These are phyloP conservation scores for Rhincodon typus DNA, from an alignment of 2,797 vertebrate genomes.

Conservation along the genomic window DNA sequence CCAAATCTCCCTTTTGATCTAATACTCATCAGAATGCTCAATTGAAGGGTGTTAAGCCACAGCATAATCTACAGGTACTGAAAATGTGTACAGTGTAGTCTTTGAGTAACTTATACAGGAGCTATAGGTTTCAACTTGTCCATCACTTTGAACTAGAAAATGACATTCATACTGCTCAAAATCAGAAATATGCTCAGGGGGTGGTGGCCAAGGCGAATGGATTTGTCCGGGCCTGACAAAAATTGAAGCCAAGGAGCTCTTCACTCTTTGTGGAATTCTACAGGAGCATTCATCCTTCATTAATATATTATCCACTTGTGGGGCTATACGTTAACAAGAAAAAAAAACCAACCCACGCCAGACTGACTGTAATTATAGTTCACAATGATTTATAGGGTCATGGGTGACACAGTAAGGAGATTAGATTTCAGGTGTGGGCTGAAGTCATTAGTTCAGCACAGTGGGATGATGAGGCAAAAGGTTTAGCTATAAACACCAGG, in stretches of 20 bases:
- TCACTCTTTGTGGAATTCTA: not conserved
- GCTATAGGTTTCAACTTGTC: conserved; percentile 9
- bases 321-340: not conserved
- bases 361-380: not conserved
- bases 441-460: not conserved
- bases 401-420: not conserved
- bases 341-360: not conserved
- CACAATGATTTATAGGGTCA: not conserved
- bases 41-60: not conserved
- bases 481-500: not conserved
- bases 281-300: not conserved
- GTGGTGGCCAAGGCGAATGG: not conserved
- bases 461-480: not conserved
- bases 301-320: not conserved
- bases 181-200: not conserved
- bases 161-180: not conserved
- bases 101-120: not conserved
- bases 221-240: not conserved
- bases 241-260: not conserved
- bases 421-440: not conserved
- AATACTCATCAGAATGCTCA: not conserved
- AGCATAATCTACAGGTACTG: not conserved
- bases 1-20: not conserved
- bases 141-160: not conserved
- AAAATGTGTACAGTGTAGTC: not conserved